Evolutionary conservation across 2,113 vertebrate species (phyloP), one percentile per base, ranked within the genome.

Genomic region (Barnardius zonarius): DNA sequence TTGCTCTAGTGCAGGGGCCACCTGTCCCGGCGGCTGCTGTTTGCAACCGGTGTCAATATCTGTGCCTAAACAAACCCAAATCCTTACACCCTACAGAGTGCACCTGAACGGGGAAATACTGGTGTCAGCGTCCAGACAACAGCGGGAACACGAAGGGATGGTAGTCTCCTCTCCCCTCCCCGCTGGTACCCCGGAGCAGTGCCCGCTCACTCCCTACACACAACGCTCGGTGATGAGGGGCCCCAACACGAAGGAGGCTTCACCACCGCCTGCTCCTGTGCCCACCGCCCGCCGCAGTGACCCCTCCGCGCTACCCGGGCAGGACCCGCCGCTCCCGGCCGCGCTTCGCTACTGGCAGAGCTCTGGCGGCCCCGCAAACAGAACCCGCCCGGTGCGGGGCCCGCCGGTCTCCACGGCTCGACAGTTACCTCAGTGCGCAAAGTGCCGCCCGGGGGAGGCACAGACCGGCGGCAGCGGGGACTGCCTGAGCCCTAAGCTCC

Each of bases 61-160:
- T 3, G 11, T 2, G 48, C 31, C 52, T 9, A 1, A 75, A 43
- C 31, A 33, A 28, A 62, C 16, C 0, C 33, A 11, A 24, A 39
- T 0, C 23, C 2, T 5, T 2, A 12, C 17, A 6, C 37, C 19
- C n/a, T 15, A 11, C 19, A 20, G 2, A 14, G 18, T 4, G 20
- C 49, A 57, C 64, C 5, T 1, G 1, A 16, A 15, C 24, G 0
- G 0, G 61, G 49, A 33, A 46, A 35, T 55, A 23, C 24, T 6
- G 1, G 18, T 9, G 37, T 7, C 27, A 3, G 62, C 0, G 41
- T 1, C 54, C 35, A 1, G 28, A 6, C 1, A 11, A 6, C 7
- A 15, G 48, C 17, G 3, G 30, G 31, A 3, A 9, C 48, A 20
- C 37, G 24, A 51, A 24, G 81, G 44, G 55, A 14, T 1, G 66